Conservation (phyloP, 2,888 invertebrate genomes). For the Ryuthela nishihirai region DNA sequence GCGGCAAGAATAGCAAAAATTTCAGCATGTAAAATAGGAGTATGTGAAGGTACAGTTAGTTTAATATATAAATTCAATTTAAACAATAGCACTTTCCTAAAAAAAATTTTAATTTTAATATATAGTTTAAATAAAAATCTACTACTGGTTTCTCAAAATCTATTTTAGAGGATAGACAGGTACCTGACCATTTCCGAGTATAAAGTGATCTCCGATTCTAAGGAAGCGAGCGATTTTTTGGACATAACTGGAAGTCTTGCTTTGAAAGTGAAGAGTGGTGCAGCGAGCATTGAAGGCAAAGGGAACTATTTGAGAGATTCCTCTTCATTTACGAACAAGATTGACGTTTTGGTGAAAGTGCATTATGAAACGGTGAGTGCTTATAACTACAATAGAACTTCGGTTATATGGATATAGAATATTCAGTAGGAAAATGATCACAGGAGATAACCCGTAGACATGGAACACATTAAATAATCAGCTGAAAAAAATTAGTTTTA, state of each 20-base stretch:
- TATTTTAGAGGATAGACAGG: constrained; percentile 4
- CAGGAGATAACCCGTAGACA: not conserved
- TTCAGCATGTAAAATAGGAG: too few species aligned
- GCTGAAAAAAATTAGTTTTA: not conserved
- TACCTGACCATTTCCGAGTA: constrained; percentile 9
- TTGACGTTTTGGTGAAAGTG: constrained; percentile 10
- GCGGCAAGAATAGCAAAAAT: too few species aligned
- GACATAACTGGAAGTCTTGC: constrained; percentile 11
- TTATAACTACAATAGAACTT: too few species aligned
- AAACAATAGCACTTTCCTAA: too few species aligned
- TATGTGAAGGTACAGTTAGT: too few species aligned
- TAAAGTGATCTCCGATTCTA: not conserved
- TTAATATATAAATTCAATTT: too few species aligned
- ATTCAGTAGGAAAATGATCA: too few species aligned
- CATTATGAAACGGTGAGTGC: constrained; percentile 12
- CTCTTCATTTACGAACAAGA: not conserved
- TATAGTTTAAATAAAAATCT: too few species aligned
- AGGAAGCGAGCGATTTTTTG: constrained; percentile 13
- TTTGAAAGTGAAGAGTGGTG: constrained; percentile 11
- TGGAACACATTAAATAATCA: not conserved
- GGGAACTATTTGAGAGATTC: constrained; percentile 16
- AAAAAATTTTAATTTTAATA: too few species aligned
- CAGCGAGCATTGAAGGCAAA: not conserved
- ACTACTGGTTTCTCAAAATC: not conserved
- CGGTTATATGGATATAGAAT: not conserved